Conservation (phyloP, 2,888 invertebrate genomes). For the Erannis defoliaria region DNA sequence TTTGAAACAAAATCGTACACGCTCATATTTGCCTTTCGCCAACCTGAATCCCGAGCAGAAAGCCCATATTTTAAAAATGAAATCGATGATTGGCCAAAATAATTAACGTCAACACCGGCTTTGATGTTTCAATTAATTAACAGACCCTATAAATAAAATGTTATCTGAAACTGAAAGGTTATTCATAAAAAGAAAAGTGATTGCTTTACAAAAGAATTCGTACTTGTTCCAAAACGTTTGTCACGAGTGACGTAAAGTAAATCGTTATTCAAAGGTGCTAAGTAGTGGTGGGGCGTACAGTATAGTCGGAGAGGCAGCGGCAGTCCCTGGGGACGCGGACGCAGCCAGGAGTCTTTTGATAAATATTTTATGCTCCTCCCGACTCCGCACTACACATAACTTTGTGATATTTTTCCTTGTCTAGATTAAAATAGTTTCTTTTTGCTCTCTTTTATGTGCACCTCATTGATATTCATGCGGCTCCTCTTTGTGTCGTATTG, state of each 20-base stretch:
- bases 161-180: constrained; percentile 5
- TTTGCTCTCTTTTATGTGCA: constrained; percentile 57
- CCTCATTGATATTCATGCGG: constrained; percentile 67
- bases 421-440: constrained; percentile 71
- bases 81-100: neutral
- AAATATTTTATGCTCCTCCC: constrained; percentile 82
- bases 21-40: constrained; percentile 55
- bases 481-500: constrained; percentile 50
- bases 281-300: constrained; percentile 66
- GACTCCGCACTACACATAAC: constrained; percentile 70
- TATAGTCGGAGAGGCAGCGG: constrained; percentile 52
- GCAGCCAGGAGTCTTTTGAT: constrained; percentile 80
- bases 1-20: constrained; percentile 75
- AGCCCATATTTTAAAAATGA: constrained; percentile 8
- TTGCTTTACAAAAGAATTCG: constrained; percentile 10
- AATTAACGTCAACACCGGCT: constrained; percentile 4
- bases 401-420: constrained; percentile 67
- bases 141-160: neutral
- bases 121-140: constrained; percentile 13
- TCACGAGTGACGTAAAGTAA: constrained; percentile 54
- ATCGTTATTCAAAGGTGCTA: constrained; percentile 72
- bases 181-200: neutral
- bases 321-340: constrained; percentile 64
- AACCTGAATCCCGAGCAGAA: neutral
- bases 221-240: constrained; percentile 40